Evolutionary conservation across 2,797 vertebrate genomes (phyloP), one percentile per base, ranked within the genome.

Genomic region (Bovichtus variegatus): DNA sequence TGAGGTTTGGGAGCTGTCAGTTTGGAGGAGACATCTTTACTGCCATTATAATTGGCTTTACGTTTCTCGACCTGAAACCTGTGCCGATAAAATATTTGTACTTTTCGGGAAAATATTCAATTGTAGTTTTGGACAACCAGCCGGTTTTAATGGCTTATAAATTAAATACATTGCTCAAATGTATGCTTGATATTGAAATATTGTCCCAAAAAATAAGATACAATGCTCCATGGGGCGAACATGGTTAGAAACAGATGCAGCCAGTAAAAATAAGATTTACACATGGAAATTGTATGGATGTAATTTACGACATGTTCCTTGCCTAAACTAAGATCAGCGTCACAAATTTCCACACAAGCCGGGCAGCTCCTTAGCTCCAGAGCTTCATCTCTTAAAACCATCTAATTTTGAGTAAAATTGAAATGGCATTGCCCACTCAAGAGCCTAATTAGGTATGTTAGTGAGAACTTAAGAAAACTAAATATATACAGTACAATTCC

Each of bases 1-100:
- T 87, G 91, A 89, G 90, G 91, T 93, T 94, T 92, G 91, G 91
- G 92, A 91, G 83, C 87, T 90, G 92, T 94, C 92, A 90, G 85
- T 91, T 68, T 66, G 82, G 69, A 92, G 89, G 83, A 93, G 93
- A 93, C 92, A 82, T 92, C 92, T 95, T 95, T 95, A 94, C 88
- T 89, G 90, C 91, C 85, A 78, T 80, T 79, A 74, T 89, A 88
- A 93, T 34, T 64, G 58, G 76, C 84, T 88, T 82, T 73, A 79
- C 34, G 55, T 90, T 88, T 84, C 86, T 76, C 64, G 9, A 85
- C 81, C 64, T 84, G 85, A 89, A 89, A 87, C 66, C 43, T 31
- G 41, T 23, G 23, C 70, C 27, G 66, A 69, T 90, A 84, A 86
- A 88, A 85, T 53, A 57, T 66, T 53, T 74, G 23, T 31, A 19